These are phyloP conservation scores for Hypotaenidia okinawae DNA, from an alignment of 2,797 vertebrate genomes.

Conservation along the genomic window DNA sequence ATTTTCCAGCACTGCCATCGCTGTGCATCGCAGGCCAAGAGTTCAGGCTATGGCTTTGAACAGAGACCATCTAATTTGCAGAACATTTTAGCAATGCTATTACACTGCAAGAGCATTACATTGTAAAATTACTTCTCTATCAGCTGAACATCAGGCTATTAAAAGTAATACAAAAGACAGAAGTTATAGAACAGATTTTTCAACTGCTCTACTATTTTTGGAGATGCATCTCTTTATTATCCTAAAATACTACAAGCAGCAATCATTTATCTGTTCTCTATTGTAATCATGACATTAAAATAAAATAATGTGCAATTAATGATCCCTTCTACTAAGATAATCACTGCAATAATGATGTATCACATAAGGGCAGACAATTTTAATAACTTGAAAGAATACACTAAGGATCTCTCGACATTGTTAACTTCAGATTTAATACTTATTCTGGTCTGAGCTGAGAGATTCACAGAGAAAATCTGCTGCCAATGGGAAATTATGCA, in stretches of 20 bases:
- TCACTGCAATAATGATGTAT: neutral
- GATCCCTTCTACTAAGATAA: constrained; percentile 26
- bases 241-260: constrained; percentile 29
- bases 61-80: neutral
- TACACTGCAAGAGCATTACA: neutral
- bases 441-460: constrained; percentile 2
- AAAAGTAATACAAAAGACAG: constrained; percentile 33
- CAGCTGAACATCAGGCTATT: neutral
- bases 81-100: constrained; percentile 18
- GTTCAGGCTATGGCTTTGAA: neutral
- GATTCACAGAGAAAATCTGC: constrained; percentile 2
- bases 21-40: neutral
- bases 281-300: neutral
- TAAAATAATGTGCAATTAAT: constrained; percentile 27
- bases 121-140: constrained; percentile 6
- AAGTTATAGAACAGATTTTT: constrained; percentile 11
- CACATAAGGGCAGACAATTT: neutral
- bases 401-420: neutral
- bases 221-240: constrained; percentile 1
- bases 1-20: neutral
- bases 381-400: constrained; percentile 14
- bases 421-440: constrained; percentile 18
- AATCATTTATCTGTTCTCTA: constrained; percentile 36
- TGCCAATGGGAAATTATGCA: neutral
- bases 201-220: constrained; percentile 12